Conservation (phyloP, 2,113 vertebrate species). For the Hoplias malabaricus region DNA sequence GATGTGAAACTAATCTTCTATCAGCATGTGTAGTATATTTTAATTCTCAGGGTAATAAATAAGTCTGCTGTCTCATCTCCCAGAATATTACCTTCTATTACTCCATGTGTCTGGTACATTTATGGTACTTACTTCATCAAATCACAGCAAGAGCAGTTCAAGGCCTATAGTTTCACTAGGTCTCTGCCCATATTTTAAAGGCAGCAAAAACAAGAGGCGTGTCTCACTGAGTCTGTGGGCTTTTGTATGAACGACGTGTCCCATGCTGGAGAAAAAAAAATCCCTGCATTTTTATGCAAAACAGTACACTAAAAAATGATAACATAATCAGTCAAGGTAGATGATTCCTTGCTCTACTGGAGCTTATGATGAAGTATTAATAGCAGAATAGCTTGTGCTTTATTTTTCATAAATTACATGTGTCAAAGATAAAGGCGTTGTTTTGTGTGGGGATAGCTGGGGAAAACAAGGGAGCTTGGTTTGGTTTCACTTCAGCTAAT, state of each 20-base stretch:
- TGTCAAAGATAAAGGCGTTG: conserved; percentile 71
- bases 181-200: conserved; percentile 37
- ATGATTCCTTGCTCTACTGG: conserved; percentile 76
- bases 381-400: conserved; percentile 65
- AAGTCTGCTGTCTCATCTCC: not conserved
- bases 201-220: conserved; percentile 47
- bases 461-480: conserved; percentile 17
- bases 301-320: conserved; percentile 72
- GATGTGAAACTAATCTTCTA: not conserved
- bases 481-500: not conserved
- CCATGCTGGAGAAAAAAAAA: conserved; percentile 37
- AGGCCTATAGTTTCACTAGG: too few relatives aligned
- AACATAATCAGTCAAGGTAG: conserved; percentile 76
- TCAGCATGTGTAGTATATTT: not conserved
- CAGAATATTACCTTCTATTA: not conserved
- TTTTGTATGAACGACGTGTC: conserved; percentile 19
- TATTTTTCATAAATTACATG: conserved; percentile 76
- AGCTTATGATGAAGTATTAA: conserved; percentile 79
- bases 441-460: conserved; percentile 36
- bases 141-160: not conserved
- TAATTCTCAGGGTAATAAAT: not conserved
- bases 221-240: not conserved
- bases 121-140: not conserved
- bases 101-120: not conserved
- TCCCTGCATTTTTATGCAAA: conserved; percentile 70